Evolutionary conservation across 2,888 invertebrate genomes (phyloP).

Genomic region (Lissocephala sabroskyi): DNA sequence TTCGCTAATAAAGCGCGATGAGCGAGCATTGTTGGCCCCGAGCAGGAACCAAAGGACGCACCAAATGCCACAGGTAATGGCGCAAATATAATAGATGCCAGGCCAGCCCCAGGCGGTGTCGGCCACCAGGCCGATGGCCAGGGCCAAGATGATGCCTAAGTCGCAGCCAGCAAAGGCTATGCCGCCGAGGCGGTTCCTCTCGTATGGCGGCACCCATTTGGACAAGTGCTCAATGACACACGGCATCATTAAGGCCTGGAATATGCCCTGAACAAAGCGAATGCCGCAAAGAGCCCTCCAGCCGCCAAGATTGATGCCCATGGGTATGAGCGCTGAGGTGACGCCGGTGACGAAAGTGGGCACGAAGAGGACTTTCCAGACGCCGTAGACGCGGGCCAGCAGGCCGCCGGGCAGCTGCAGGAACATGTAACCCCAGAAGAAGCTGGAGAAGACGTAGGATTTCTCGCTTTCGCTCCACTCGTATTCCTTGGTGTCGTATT

Average conservation of each 20-base stretch:
- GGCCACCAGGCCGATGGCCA: slow-evolving; percentile 78
- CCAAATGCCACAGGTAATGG: slow-evolving; percentile 73
- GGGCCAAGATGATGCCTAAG: slow-evolving; percentile 78
- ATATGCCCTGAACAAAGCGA: slow-evolving; percentile 78
- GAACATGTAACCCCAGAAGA: slow-evolving; percentile 83
- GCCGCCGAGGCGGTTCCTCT: slow-evolving; percentile 76
- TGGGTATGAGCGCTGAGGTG: slow-evolving; percentile 78
- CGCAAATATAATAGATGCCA: slow-evolving; percentile 77
- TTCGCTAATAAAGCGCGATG: slow-evolving; percentile 74
- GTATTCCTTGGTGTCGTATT: slow-evolving; percentile 61
- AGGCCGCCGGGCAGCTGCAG: slow-evolving; percentile 77
- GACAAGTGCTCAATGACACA: slow-evolving; percentile 78
- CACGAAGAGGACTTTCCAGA: slow-evolving; percentile 75
- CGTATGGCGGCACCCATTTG: slow-evolving; percentile 78
- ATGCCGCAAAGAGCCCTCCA: slow-evolving; percentile 76
- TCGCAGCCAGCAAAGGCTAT: slow-evolving; percentile 76
- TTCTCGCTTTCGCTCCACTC: slow-evolving; percentile 73
- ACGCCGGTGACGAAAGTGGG: slow-evolving; percentile 78
- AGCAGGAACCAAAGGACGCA: slow-evolving; percentile 74
- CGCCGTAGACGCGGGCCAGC: slow-evolving; percentile 78
- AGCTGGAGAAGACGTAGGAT: slow-evolving; percentile 78
- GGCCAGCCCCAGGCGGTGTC: slow-evolving; percentile 77
- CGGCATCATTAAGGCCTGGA: slow-evolving; percentile 79
- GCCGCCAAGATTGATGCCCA: slow-evolving; percentile 77
- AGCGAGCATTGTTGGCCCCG: slow-evolving; percentile 75